Conservation (phyloP, 1,140 invertebrate genomes). For the Philotrypesis tridentata region DNA sequence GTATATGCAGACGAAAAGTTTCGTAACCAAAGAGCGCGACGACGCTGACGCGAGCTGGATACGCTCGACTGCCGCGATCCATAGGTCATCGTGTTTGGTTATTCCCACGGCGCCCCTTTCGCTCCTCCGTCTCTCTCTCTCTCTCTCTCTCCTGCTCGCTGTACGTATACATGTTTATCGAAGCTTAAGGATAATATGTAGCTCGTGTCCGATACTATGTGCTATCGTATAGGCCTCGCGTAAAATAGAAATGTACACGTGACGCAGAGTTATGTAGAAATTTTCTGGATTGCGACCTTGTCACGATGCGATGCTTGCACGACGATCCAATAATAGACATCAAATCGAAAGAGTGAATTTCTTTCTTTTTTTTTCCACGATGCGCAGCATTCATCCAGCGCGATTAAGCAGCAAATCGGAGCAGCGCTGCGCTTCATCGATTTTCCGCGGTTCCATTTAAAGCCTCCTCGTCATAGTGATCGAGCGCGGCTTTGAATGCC, state of each 20-base stretch:
- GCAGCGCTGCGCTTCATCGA: not conserved
- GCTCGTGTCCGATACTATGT: not conserved
- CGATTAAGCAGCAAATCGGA: too few relatives aligned
- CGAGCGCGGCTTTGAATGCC: too few relatives aligned
- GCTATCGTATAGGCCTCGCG: too few relatives aligned
- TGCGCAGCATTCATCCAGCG: not conserved
- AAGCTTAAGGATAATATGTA: not conserved
- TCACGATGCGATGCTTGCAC: not conserved
- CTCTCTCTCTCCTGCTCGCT: not conserved
- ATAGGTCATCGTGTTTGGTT: not conserved
- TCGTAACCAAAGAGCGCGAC: not conserved
- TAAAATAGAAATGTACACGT: not conserved
- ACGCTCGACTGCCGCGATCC: not conserved
- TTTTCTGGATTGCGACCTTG: not conserved
- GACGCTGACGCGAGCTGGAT: not conserved
- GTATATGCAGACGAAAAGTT: not conserved
- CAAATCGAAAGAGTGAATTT: not conserved
- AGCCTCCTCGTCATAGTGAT: not conserved
- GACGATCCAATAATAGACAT: not conserved
- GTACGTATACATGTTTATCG: not conserved
- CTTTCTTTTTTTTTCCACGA: not conserved
- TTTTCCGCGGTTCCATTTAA: not conserved
- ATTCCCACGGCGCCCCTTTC: not conserved
- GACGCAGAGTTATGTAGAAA: not conserved
- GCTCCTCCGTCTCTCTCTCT: too few relatives aligned